Conservation (phyloP, 2,797 vertebrate species). For the Sylvilagus floridanus region DNA sequence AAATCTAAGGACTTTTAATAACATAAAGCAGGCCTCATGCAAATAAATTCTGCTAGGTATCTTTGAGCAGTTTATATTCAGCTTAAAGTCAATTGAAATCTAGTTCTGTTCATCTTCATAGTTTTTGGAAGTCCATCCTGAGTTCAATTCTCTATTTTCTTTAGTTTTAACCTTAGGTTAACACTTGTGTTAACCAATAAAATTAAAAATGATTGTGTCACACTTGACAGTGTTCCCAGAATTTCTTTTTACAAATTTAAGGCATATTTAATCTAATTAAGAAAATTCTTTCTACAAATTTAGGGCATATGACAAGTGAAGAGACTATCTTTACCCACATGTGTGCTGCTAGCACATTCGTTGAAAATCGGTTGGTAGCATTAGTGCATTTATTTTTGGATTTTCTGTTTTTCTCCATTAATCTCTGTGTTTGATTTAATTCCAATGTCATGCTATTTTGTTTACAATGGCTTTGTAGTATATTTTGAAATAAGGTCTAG, state of each 20-base stretch:
- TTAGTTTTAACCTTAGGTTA: neutral
- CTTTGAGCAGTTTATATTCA: neutral
- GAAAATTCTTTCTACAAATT: too few relatives aligned
- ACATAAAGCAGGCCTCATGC: neutral
- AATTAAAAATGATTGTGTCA: neutral
- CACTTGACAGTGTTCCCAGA: neutral
- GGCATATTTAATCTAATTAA: too few relatives aligned
- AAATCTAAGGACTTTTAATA: neutral
- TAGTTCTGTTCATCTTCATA: neutral
- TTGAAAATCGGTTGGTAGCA: too few relatives aligned
- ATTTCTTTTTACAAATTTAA: neutral
- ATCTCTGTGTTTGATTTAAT: too few relatives aligned
- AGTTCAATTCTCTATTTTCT: neutral
- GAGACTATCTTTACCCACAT: too few relatives aligned
- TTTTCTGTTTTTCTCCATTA: too few relatives aligned
- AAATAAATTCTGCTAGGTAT: neutral
- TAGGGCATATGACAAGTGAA: too few relatives aligned
- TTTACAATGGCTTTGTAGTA: too few relatives aligned
- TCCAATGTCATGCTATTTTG: too few relatives aligned
- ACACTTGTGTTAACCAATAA: neutral
- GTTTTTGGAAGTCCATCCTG: neutral
- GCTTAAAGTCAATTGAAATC: neutral
- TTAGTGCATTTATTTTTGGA: too few relatives aligned
- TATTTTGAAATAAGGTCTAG: too few relatives aligned
- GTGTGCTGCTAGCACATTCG: too few relatives aligned